Evolutionary conservation across 2,797 vertebrate genomes (phyloP).

Genomic region (Holocentrus rufus): DNA sequence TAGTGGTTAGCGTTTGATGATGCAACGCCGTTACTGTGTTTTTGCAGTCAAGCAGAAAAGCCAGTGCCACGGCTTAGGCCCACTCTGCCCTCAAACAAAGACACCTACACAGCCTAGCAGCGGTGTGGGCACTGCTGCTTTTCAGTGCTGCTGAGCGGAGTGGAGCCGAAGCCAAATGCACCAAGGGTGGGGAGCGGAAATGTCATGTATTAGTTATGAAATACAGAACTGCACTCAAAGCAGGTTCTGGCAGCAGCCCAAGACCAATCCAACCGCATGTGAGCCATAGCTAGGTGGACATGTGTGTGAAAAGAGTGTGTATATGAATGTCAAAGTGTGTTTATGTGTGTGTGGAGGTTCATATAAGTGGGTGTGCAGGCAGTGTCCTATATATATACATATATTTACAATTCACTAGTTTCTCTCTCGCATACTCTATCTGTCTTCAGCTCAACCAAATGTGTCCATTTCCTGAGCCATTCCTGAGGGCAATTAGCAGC

Average conservation of each 20-base stretch:
- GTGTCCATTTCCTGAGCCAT: conserved; percentile 76
- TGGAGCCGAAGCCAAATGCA: conserved; percentile 42
- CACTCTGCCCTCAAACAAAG: conserved; percentile 68
- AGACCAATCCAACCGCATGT: conserved; percentile 52
- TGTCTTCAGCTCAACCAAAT: conserved; percentile 66
- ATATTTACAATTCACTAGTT: conserved; percentile 31
- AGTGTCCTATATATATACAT: conserved; percentile 14
- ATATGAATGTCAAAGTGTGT: not conserved
- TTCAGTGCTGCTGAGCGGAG: conserved; percentile 46
- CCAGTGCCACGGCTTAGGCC: conserved; percentile 55
- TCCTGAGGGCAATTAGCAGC: conserved; percentile 77
- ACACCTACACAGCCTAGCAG: conserved; percentile 69
- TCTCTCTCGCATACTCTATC: conserved; percentile 62
- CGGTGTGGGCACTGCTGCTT: conserved; percentile 32
- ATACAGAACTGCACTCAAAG: conserved; percentile 54
- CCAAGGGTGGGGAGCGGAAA: conserved; percentile 72
- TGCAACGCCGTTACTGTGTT: conserved; percentile 72
- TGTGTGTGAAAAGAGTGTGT: conserved; percentile 37
- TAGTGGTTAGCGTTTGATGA: conserved; percentile 74
- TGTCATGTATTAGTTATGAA: conserved; percentile 75
- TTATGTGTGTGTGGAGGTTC: not conserved
- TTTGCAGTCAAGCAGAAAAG: conserved; percentile 72
- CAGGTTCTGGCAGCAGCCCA: conserved; percentile 59
- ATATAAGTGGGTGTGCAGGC: conserved; percentile 32
- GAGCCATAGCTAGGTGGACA: conserved; percentile 46